Base-by-base conservation (phyloP, 2,113 vertebrate genomes). In the Grantiella picta region DNA sequence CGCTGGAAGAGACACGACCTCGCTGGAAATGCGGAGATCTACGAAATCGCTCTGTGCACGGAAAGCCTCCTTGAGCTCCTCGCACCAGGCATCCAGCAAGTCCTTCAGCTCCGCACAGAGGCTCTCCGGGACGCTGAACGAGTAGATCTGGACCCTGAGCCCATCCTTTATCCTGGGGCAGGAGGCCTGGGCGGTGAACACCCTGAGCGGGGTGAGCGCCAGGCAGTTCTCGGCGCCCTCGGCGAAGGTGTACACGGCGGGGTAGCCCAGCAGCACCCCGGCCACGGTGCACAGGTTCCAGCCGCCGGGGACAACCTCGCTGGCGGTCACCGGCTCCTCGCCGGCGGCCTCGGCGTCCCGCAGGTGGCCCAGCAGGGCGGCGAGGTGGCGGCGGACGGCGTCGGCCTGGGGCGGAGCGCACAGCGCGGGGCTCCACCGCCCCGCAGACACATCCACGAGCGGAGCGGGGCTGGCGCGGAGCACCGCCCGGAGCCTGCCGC, bases 271-370 rank as follows among this genome's bases (percentile, higher is more conserved):
- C 80, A 99, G 97, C 68, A 99, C 95, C 29, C 99, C 99, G 38
- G 99, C 98, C 4, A 98, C 11, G 12, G 99, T 98, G 94, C 99
- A 99, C 57, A 99, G 97, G 95, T 99, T 99, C 99, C 99, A 99
- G 9, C 92, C 93, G 1, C 82, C 1, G 24, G 92, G 56, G 17
- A 12, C 81, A 0, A 98, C 90, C 68, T 95, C 90, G 77, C 97
- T 95, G 90, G 77, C 90, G 69, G 96, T 95, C 89, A 97, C 40
- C 2, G 68, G 69, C 61, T 31, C 42, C 7, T 95, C 2, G 31
- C 56, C 5, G 13, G 35, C 2, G 10, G 72, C 49, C 40, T 95
- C 90, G 1, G 87, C 77, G 2, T 64, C 90, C 71, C 33, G 81
- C 13, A 99, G 89, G 61, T 98, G 97, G 20, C 57, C 57, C 38